Evolutionary conservation across 1,140 invertebrate species (phyloP).

Genomic region (Brachionus sp.): DNA sequence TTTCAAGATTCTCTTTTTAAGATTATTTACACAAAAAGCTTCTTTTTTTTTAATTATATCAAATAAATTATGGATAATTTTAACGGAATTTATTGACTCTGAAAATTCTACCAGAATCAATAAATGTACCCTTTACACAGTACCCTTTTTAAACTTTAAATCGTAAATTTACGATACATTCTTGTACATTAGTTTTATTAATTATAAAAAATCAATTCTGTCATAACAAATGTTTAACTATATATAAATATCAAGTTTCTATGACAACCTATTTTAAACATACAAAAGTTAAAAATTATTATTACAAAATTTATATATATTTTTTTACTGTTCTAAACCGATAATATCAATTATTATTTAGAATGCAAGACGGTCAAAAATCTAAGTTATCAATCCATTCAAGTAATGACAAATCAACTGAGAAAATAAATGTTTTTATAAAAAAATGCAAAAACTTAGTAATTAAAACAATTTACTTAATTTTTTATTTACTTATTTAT

Average conservation of each 20-base stretch:
- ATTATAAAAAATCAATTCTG: neutral
- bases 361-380: slow-evolving; percentile 36
- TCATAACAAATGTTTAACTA: neutral
- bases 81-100: no score
- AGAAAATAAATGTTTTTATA: slow-evolving; percentile 40
- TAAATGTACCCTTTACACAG: no score
- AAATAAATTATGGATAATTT: no score
- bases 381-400: slow-evolving; percentile 33
- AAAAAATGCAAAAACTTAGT: slow-evolving; percentile 45
- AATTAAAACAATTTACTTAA: neutral
- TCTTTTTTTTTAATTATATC: no score
- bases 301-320: neutral
- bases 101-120: no score
- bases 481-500: no score
- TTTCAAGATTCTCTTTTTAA: no score
- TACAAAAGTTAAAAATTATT: neutral
- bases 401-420: slow-evolving; percentile 26
- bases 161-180: no score
- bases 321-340: neutral
- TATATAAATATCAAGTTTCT: neutral
- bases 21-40: no score
- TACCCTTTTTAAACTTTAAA: no score
- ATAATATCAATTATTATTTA: neutral
- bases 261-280: neutral
- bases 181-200: no score